phyloP scores from a whole-genome alignment of 2,113 vertebrate genomes.

The Channa argus region DNA sequence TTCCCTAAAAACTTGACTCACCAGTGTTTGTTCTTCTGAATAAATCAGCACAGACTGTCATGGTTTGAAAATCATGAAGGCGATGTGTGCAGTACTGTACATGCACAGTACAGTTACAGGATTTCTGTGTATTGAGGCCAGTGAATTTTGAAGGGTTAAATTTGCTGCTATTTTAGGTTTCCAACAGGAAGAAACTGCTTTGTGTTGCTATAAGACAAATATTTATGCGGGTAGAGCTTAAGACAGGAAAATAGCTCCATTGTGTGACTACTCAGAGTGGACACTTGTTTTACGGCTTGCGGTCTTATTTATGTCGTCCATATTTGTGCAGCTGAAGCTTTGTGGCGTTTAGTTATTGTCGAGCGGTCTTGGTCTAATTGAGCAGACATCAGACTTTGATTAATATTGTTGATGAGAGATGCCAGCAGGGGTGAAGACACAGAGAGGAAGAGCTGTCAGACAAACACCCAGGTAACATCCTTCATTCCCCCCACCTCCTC shows the following conservation, averaged over 20 bases:
- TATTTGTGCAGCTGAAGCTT: slow-evolving; percentile 57
- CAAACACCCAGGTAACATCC: slow-evolving; percentile 75
- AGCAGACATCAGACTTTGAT: slow-evolving; percentile 75
- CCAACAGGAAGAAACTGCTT: background rate
- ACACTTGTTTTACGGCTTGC: slow-evolving; percentile 22
- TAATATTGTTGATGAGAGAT: slow-evolving; percentile 77
- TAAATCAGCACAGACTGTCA: slow-evolving; percentile 1
- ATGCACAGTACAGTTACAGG: background rate
- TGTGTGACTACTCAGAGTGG: slow-evolving; percentile 2
- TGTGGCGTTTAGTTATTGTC: slow-evolving; percentile 58
- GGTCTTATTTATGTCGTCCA: slow-evolving; percentile 22
- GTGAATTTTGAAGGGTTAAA: slow-evolving; percentile 20
- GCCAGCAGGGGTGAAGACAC: slow-evolving; percentile 73
- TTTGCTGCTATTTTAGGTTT: background rate
- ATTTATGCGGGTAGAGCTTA: background rate
- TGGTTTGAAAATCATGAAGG: slow-evolving; percentile 3
- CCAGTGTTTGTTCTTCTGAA: slow-evolving; percentile 3
- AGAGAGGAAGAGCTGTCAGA: slow-evolving; percentile 76
- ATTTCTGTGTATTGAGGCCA: slow-evolving; percentile 10
- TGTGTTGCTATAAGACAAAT: background rate
- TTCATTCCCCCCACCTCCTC: slow-evolving; percentile 57
- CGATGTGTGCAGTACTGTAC: background rate
- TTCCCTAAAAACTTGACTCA: slow-evolving; percentile 6
- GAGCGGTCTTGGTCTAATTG: slow-evolving; percentile 67
- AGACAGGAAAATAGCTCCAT: background rate